Conservation (phyloP, 2,113 vertebrate species). For the Fukomys damarensis region DNA sequence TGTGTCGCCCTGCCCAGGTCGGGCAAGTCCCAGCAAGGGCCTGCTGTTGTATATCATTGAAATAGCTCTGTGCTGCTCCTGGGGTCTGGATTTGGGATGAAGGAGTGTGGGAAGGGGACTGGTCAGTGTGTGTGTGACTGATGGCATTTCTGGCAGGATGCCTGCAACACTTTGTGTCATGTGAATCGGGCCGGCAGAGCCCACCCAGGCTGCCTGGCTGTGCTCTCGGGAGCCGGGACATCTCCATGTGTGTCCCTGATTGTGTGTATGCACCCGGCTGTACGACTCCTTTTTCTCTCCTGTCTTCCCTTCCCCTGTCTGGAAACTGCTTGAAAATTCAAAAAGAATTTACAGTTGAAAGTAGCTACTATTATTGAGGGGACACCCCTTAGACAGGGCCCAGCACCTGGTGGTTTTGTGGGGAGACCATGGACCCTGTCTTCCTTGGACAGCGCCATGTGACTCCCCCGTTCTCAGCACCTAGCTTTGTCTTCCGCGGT, state of each 20-base stretch:
- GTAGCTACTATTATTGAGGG: neutral
- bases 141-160: neutral
- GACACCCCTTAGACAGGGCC: neutral
- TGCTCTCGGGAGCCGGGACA: neutral
- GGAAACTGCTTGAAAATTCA: neutral
- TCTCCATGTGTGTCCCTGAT: neutral
- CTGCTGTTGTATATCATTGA: neutral
- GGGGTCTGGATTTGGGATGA: neutral
- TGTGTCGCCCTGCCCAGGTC: neutral
- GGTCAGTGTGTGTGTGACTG: neutral
- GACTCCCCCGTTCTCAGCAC: neutral
- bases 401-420: neutral
- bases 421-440: neutral
- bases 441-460: neutral
- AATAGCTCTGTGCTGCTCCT: neutral
- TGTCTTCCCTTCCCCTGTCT: neutral
- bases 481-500: neutral
- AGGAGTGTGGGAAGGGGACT: neutral
- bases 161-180: neutral
- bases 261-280: neutral
- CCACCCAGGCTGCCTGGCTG: neutral
- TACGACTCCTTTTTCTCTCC: neutral
- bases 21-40: constrained; percentile 31
- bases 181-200: neutral
- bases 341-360: neutral